Evolutionary conservation across 2,797 vertebrate species (phyloP).

Genomic region (Myripristis jacobus): DNA sequence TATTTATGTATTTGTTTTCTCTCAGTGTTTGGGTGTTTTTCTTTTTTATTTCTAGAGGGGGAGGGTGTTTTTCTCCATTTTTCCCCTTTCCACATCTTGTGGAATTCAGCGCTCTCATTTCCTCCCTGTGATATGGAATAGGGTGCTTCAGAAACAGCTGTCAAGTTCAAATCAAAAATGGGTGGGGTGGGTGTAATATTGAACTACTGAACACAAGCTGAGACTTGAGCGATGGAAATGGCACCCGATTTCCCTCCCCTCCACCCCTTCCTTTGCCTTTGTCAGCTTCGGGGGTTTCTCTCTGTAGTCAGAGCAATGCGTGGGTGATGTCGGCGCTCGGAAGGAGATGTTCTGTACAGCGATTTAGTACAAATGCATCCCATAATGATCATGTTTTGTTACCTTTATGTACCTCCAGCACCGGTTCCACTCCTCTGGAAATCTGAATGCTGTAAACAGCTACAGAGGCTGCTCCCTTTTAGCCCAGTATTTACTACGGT

Average conservation of each 20-base stretch:
- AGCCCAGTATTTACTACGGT: conserved; percentile 73
- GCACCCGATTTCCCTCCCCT: conserved; percentile 74
- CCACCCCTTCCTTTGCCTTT: conserved; percentile 79
- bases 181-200: conserved; percentile 81
- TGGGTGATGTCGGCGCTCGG: conserved; percentile 83
- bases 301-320: conserved; percentile 85
- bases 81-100: conserved; percentile 80
- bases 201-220: conserved; percentile 81
- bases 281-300: conserved; percentile 85
- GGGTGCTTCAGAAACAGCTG: conserved; percentile 83
- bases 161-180: conserved; percentile 85
- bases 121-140: conserved; percentile 82
- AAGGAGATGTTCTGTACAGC: conserved; percentile 84
- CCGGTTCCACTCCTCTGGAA: conserved; percentile 71
- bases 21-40: conserved; percentile 72
- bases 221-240: conserved; percentile 77
- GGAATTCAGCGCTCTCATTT: conserved; percentile 80
- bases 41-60: conserved; percentile 51
- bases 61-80: conserved; percentile 68
- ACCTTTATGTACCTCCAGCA: conserved; percentile 81
- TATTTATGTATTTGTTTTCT: conserved; percentile 86
- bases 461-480: conserved; percentile 76
- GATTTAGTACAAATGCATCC: conserved; percentile 86
- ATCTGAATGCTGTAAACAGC: conserved; percentile 72
- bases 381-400: conserved; percentile 88